Percentiles rank a stretch among this genome's conserved stretches.
phyloP scores from a whole-genome alignment of 1,140 invertebrate species.

The Drosophila kohkoa region DNA sequence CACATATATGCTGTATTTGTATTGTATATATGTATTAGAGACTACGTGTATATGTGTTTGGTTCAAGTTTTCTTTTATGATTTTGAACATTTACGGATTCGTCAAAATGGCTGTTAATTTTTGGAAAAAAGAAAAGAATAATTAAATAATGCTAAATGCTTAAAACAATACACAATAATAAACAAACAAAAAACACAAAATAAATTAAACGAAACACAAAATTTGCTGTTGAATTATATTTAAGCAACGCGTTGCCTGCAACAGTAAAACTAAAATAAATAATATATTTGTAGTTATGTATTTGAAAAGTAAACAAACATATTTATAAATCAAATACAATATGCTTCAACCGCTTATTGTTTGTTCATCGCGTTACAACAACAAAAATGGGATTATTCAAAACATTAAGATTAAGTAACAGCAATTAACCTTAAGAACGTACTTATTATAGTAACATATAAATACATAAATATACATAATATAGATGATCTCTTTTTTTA shows the following conservation, averaged over 20 bases:
- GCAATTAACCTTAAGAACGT: conserved; percentile 56
- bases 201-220: conserved; percentile 29
- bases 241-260: conserved; percentile 74
- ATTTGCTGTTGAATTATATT: conserved; percentile 69
- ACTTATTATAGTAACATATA: conserved; percentile 45
- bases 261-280: conserved; percentile 47
- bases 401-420: conserved; percentile 38
- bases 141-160: conserved; percentile 63
- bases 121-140: conserved; percentile 59
- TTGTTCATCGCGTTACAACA: conserved; percentile 56
- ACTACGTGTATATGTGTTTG: conserved; percentile 60
- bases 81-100: conserved; percentile 81
- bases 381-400: neutral
- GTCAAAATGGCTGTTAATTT: conserved; percentile 85
- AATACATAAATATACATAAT: conserved; percentile 21
- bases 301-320: conserved; percentile 46
- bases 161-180: conserved; percentile 40
- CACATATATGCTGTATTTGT: conserved; percentile 49
- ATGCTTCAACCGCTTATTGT: conserved; percentile 74
- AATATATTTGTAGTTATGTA: conserved; percentile 61
- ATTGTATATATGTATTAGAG: conserved; percentile 52
- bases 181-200: conserved; percentile 14
- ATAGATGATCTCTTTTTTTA: conserved; percentile 62
- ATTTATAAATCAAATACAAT: conserved; percentile 58
- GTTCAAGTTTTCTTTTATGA: conserved; percentile 66